Evolutionary conservation across 2,888 invertebrate species (phyloP).

Genomic region (Orthonevra nobilis): DNA sequence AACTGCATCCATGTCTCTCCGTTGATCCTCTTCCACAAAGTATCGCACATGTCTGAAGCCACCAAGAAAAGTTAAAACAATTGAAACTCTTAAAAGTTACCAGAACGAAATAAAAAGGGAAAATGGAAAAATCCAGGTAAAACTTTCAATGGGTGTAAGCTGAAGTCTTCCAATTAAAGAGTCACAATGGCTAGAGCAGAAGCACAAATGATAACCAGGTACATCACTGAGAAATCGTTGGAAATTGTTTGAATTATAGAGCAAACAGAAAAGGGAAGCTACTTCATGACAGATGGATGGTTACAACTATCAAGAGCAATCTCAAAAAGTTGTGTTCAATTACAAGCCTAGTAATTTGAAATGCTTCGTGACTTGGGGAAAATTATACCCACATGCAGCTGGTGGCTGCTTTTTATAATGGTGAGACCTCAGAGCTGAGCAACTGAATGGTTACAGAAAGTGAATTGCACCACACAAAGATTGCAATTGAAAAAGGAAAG

Average conservation of each 20-base stretch:
- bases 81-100: slow-evolving; percentile 30
- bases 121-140: slow-evolving; percentile 18
- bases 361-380: slow-evolving; percentile 50
- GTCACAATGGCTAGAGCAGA: slow-evolving; percentile 3
- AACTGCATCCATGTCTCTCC: background rate
- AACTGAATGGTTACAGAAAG: no score
- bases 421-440: no score
- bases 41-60: background rate
- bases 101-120: background rate
- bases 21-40: background rate
- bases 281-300: no score
- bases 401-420: no score
- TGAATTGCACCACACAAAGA: no score
- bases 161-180: slow-evolving; percentile 50
- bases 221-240: slow-evolving; percentile 18
- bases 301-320: no score
- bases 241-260: background rate
- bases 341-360: slow-evolving; percentile 59
- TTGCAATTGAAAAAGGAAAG: no score
- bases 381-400: slow-evolving; percentile 47
- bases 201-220: slow-evolving; percentile 18
- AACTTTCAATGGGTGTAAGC: slow-evolving; percentile 29
- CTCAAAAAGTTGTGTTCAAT: slow-evolving; percentile 38
- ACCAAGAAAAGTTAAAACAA: slow-evolving; percentile 7
- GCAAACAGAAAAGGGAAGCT: background rate